Evolutionary conservation across 2,113 vertebrate species (phyloP).

Genomic region (Caretta caretta): DNA sequence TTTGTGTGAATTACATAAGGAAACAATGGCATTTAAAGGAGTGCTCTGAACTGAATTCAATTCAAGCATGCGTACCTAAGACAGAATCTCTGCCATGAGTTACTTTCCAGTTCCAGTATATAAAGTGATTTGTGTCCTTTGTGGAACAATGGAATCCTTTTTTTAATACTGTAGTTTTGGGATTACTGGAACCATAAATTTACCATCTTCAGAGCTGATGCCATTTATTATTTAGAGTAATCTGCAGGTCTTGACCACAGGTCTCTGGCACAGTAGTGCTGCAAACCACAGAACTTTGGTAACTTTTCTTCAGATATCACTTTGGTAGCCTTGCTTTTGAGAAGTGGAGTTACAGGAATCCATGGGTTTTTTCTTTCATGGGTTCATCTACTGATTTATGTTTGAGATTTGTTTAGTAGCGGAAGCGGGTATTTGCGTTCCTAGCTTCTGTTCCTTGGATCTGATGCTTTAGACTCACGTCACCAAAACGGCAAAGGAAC

Average conservation of each 20-base stretch:
- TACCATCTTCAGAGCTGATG: constrained; percentile 25
- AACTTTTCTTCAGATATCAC: not conserved
- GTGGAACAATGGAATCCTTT: constrained; percentile 62
- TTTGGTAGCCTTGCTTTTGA: not conserved
- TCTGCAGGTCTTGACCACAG: constrained; percentile 1
- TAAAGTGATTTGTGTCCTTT: constrained; percentile 49
- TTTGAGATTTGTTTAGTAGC: not conserved
- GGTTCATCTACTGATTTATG: not conserved
- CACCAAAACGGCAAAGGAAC: not conserved
- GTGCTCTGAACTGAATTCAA: constrained; percentile 41
- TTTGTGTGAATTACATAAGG: constrained; percentile 65
- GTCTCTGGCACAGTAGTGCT: not conserved
- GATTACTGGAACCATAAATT: constrained; percentile 53
- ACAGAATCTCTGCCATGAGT: constrained; percentile 59
- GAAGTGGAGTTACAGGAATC: not conserved
- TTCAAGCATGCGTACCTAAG: constrained; percentile 58
- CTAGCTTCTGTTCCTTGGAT: not conserved
- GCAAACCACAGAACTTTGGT: not conserved
- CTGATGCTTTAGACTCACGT: not conserved
- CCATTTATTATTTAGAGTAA: not conserved
- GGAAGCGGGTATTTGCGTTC: not conserved
- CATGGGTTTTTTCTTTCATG: not conserved
- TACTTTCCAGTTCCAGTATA: constrained; percentile 52
- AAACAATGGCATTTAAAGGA: constrained; percentile 69
- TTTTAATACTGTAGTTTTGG: constrained; percentile 5